phyloP scores from a whole-genome alignment of 1,140 invertebrate species.

The Neelides sp. region DNA sequence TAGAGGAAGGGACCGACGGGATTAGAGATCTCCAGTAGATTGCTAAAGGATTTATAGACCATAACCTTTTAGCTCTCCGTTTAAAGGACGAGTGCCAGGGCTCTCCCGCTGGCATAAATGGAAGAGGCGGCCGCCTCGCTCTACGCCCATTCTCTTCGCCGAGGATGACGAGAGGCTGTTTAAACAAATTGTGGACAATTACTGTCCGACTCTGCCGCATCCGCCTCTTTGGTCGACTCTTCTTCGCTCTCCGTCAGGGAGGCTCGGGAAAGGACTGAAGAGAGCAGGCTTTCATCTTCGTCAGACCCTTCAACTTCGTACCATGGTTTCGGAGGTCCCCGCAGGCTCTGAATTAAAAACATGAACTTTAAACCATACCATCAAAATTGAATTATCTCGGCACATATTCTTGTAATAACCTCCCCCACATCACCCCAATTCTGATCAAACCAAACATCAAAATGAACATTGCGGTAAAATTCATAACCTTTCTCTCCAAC shows the following conservation, averaged over 20 bases:
- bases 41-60: constrained; percentile 7
- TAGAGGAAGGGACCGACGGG: background rate
- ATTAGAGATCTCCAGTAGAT: background rate
- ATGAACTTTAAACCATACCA: no score
- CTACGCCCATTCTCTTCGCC: no score
- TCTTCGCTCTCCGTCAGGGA: constrained; percentile 10
- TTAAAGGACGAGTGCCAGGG: background rate
- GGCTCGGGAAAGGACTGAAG: constrained; percentile 7
- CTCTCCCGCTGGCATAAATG: background rate
- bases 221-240: constrained; percentile 8
- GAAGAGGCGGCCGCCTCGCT: no score
- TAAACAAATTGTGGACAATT: constrained; percentile 18
- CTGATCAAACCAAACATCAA: no score
- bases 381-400: no score
- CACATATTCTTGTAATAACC: no score
- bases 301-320: constrained; percentile 30
- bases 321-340: constrained; percentile 26
- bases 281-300: constrained; percentile 26
- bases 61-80: constrained; percentile 5
- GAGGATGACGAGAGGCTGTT: constrained; percentile 8
- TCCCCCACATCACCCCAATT: no score
- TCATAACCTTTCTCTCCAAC: no score
- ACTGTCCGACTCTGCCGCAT: no score
- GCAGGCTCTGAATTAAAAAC: constrained; percentile 8
- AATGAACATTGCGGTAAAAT: no score